A percentile compares a stretch with the other conserved stretches of the same genome.
Conservation (phyloP, 2,888 invertebrate genomes). For the Rapana venosa region DNA sequence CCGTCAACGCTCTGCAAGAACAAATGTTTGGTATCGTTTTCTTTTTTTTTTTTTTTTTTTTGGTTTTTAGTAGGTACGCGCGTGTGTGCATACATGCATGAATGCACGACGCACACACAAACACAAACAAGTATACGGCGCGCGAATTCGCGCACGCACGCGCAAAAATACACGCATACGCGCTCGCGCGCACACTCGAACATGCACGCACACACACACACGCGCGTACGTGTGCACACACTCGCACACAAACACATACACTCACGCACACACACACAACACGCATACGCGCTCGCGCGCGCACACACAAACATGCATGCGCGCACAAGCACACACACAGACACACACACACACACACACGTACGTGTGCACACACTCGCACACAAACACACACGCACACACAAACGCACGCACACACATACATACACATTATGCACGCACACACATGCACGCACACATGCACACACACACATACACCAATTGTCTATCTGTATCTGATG, state of each 20-base stretch:
- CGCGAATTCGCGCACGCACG: neutral
- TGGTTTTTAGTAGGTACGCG: neutral
- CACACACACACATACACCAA: too few species aligned
- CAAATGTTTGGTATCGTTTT: neutral
- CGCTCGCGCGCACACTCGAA: neutral
- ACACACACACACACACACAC: neutral
- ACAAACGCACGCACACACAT: neutral
- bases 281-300: neutral
- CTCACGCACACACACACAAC: neutral
- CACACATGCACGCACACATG: neutral
- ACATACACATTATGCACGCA: slow-evolving; percentile 14
- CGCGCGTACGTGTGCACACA: neutral
- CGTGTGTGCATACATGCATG: neutral
- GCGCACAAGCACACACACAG: neutral
- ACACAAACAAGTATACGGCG: neutral
- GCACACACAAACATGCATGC: neutral
- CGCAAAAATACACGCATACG: neutral
- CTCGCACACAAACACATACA: neutral
- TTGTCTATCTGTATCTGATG: too few species aligned
- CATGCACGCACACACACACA: slow-evolving; percentile 22
- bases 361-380: neutral
- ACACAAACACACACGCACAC: neutral
- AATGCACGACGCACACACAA: neutral
- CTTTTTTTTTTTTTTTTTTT: neutral
- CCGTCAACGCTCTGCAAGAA: too few species aligned